phyloP scores from a whole-genome alignment of 2,797 vertebrate species.

The Hybognathus amarus region DNA sequence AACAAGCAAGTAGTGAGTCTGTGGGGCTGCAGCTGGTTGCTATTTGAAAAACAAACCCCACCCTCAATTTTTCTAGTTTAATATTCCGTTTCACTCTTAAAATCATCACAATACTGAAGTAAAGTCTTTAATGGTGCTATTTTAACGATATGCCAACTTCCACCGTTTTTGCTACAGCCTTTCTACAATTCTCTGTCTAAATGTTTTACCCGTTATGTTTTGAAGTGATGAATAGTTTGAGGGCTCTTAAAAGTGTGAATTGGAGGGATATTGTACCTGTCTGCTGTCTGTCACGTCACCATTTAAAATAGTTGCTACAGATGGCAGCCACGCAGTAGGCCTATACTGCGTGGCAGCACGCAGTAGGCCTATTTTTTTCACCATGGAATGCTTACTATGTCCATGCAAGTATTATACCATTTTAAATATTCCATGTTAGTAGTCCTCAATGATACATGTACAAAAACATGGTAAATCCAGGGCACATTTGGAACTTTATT shows the following conservation, averaged over 20 bases:
- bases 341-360: neutral
- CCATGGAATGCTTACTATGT: neutral
- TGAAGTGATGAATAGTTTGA: slow-evolving; percentile 12
- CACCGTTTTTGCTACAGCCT: neutral
- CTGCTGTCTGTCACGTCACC: slow-evolving; percentile 12
- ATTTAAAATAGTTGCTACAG: slow-evolving; percentile 1
- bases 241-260: slow-evolving; percentile 7
- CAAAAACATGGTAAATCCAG: neutral
- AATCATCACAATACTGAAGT: neutral
- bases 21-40: too few species aligned
- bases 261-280: slow-evolving; percentile 6
- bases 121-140: neutral
- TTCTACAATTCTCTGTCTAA: neutral
- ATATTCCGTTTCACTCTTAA: neutral
- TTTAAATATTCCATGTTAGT: neutral
- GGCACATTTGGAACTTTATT: neutral
- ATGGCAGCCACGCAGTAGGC: neutral
- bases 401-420: neutral
- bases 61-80: neutral
- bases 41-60: too few species aligned
- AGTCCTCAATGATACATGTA: neutral
- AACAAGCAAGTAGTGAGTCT: too few species aligned
- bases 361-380: neutral
- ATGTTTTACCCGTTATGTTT: neutral
- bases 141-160: neutral